A percentile compares a stretch with the other conserved stretches of the same genome.
phyloP scores from a whole-genome alignment of 2,113 vertebrate species.

The Caretta caretta region DNA sequence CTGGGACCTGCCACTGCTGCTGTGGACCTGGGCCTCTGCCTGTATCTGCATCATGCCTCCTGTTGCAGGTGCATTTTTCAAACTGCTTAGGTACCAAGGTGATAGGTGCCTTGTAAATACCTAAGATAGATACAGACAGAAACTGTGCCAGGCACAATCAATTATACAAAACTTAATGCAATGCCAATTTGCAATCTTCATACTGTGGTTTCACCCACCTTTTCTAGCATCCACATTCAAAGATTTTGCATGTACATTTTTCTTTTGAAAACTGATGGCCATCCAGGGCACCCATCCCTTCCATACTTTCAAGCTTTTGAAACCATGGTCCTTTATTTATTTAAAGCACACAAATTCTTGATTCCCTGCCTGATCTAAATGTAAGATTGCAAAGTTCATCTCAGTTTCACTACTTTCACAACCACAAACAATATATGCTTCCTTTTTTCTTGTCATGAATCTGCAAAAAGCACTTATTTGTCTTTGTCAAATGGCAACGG shows the following conservation, averaged over 20 bases:
- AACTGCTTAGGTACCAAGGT: conserved; percentile 74
- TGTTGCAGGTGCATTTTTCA: conserved; percentile 71
- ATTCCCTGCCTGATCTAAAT: conserved; percentile 42
- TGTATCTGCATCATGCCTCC: conserved; percentile 70
- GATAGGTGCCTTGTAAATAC: conserved; percentile 73
- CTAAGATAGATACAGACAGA: conserved; percentile 77
- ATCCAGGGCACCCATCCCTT: conserved; percentile 57
- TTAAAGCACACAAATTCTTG: not conserved
- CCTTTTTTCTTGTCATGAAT: not conserved
- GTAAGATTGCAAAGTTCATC: not conserved
- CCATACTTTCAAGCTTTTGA: conserved; percentile 6
- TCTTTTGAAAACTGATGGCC: conserved; percentile 56
- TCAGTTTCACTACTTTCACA: not conserved
- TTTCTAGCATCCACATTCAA: conserved; percentile 62
- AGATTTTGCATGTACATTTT: conserved; percentile 45
- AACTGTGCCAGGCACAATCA: conserved; percentile 66
- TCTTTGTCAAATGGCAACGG: not conserved
- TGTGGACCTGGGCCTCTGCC: conserved; percentile 68
- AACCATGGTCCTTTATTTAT: not conserved
- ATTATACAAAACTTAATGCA: conserved; percentile 65
- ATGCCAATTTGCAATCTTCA: conserved; percentile 50
- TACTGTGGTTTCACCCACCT: conserved; percentile 64
- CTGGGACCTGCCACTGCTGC: conserved; percentile 70
- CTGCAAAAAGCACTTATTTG: not conserved
- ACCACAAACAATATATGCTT: not conserved